These are phyloP conservation scores for Chironex yamaguchii DNA, from an alignment of 30 jellyfish, hydroid and myxozoan genomes.

Conservation along the genomic window DNA sequence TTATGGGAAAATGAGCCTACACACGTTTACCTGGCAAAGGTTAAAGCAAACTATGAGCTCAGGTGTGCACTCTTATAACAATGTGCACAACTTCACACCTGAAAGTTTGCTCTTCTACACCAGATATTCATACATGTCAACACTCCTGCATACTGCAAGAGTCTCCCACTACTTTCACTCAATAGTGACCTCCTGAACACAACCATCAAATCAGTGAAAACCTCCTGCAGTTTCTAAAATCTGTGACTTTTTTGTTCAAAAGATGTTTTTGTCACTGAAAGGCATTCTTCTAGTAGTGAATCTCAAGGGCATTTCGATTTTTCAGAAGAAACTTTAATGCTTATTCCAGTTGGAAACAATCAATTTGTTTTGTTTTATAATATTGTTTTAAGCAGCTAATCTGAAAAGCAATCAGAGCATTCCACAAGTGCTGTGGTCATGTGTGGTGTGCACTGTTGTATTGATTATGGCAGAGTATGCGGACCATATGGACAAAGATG, in stretches of 20 bases:
- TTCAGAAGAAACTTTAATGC: neutral
- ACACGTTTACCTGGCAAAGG: no score
- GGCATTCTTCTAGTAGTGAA: no score
- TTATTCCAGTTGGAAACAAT: neutral
- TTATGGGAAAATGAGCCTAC: no score
- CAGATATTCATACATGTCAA: constrained; percentile 13
- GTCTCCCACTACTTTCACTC: neutral
- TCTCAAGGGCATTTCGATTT: no score
- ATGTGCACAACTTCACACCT: no score
- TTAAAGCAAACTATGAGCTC: no score
- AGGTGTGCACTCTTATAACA: no score
- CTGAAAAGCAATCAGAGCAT: neutral
- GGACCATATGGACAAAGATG: neutral
- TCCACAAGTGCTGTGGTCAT: neutral
- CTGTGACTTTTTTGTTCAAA: neutral
- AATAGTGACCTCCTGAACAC: no score
- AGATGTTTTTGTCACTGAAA: neutral
- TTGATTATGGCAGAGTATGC: neutral
- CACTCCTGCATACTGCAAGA: constrained; percentile 8
- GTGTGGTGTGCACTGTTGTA: neutral
- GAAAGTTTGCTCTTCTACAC: no score
- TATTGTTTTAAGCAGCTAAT: neutral
- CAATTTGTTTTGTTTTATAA: neutral
- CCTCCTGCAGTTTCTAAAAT: neutral
- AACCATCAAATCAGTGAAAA: no score